A percentile compares a stretch with the other conserved stretches of the same genome.
phyloP scores from a whole-genome alignment of 2,888 invertebrate species.

The Rhyacophila evoluta region DNA sequence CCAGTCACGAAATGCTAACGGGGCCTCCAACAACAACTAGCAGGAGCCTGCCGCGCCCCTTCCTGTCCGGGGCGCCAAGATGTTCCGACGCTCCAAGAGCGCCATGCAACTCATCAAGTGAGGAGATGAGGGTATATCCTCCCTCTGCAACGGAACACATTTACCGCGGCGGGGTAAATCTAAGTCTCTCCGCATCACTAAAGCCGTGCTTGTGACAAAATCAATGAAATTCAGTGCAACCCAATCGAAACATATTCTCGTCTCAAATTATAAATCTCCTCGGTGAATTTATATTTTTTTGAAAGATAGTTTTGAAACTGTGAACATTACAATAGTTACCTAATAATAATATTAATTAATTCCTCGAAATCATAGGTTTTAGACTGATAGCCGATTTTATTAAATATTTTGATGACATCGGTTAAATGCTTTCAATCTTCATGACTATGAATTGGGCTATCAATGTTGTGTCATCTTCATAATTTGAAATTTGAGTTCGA shows the following conservation, averaged over 20 bases:
- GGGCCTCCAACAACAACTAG: slow-evolving; percentile 66
- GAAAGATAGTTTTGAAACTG: not conserved
- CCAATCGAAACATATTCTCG: not conserved
- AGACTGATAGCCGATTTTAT: not conserved
- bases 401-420: not conserved
- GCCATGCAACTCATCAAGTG: slow-evolving; percentile 71
- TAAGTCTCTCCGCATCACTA: not conserved
- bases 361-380: not conserved
- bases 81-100: slow-evolving; percentile 72
- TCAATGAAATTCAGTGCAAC: not conserved
- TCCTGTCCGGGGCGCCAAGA: slow-evolving; percentile 68
- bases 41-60: slow-evolving; percentile 66
- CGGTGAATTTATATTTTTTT: not conserved
- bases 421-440: too few relatives aligned
- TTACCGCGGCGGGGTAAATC: slow-evolving; percentile 29
- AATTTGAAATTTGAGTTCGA: too few relatives aligned
- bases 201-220: not conserved
- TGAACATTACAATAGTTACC: not conserved
- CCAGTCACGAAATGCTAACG: slow-evolving; percentile 60
- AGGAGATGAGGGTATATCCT: slow-evolving; percentile 50
- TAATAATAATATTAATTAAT: not conserved
- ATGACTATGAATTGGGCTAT: not conserved
- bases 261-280: not conserved
- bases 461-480: not conserved
- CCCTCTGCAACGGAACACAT: not conserved